Evolutionary conservation across 2,888 invertebrate genomes (phyloP).

Genomic region (Caenorhabditis drosophilae): DNA sequence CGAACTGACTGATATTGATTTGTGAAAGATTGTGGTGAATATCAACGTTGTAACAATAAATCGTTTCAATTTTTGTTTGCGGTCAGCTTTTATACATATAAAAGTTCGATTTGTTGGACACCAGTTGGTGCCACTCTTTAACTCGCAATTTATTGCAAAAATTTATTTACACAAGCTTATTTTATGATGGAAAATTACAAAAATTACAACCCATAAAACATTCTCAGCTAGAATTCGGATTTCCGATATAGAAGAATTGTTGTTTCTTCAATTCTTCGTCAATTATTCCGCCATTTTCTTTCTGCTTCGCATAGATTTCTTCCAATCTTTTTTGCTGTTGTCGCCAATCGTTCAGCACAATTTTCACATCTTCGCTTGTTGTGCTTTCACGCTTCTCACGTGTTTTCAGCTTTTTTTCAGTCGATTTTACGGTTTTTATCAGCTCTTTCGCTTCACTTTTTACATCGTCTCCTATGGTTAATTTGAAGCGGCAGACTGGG

Average conservation of each 20-base stretch:
- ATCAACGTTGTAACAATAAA: too few species aligned
- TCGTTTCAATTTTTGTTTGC: too few species aligned
- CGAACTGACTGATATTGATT: too few species aligned
- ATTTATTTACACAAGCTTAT: too few species aligned
- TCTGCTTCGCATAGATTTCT: conserved; percentile 19
- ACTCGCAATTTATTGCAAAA: too few species aligned
- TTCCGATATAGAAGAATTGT: background rate
- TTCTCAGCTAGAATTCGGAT: too few species aligned
- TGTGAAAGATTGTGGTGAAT: too few species aligned
- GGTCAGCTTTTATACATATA: too few species aligned
- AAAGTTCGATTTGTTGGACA: too few species aligned
- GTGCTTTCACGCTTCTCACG: conserved; percentile 6
- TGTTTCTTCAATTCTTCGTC: conserved; percentile 10
- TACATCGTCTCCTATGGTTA: conserved; percentile 3
- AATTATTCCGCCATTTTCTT: conserved; percentile 26
- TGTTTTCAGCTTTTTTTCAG: conserved; percentile 12
- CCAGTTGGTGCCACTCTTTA: too few species aligned
- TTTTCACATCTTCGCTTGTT: conserved; percentile 15
- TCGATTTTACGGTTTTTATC: background rate
- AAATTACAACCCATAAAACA: too few species aligned
- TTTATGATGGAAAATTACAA: too few species aligned
- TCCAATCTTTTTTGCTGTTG: conserved; percentile 5
- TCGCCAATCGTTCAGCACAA: conserved; percentile 2
- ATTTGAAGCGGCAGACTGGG: conserved; percentile 16
- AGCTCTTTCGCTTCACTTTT: background rate